Base-by-base conservation (phyloP, 2,888 invertebrate species). In the Scaptomyza polygonia region DNA sequence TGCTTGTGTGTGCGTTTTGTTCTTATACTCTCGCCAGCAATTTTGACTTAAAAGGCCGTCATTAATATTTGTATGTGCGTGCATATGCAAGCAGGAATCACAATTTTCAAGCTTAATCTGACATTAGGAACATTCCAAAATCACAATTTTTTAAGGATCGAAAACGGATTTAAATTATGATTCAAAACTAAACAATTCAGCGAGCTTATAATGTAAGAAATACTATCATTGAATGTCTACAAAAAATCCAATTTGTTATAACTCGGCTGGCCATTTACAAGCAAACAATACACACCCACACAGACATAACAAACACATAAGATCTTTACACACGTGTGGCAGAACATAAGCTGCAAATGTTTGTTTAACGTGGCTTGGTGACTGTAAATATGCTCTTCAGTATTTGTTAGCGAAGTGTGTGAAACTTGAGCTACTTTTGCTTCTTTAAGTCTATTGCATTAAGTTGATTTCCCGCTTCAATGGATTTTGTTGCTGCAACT, bases 391-490 rank as follows among this genome's bases (percentile, higher is more conserved):
- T 59, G 30, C 16, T 51, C 32, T 27, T 27, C 32, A 14, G 34
- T 29, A n/a, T 49, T 34, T 12, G 9, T 40, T 11, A 7, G 14
- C n/a, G 32, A 11, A 9, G 5, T 12, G 32, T 29, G 21, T 25
- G 45, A 18, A 34, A 47, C 44, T 53, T 64, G 29, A 47, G 54
- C 49, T 44, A 9, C 47, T 62, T 32, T 63, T 72, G 29, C 66
- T 62, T 72, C 77, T 79, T 81, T 53, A 66, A 67, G 72, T 72
- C 73, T 79, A 84, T 76, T 86, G 84, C 84, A 84, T 84, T 84
- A 84, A 86, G 84, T 85, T 80, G 85, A 86, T 86, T 86, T 84
- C 67, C 67, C 84, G 87, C 82, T 84, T 63, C 72, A 86, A 66
- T 82, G 78, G 68, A 67, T 73, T 78, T 76, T 78, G 83, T 58